Percentiles rank a stretch among this genome's conserved stretches.
Evolutionary conservation across 2,888 invertebrate species (phyloP).

Genomic region (Athalia rosae): DNA sequence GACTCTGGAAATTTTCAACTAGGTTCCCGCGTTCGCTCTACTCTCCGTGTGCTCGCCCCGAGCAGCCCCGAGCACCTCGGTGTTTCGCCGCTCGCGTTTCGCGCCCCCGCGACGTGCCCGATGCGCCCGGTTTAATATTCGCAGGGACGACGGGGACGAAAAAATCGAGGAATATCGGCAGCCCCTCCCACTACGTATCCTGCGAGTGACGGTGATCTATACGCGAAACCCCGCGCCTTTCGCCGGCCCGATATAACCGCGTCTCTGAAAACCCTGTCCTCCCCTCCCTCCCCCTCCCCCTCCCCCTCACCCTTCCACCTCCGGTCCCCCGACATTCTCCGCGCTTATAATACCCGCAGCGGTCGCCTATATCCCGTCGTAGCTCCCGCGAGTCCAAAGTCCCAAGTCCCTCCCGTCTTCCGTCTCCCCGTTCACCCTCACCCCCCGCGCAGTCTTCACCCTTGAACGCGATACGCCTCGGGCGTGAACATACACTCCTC

Average conservation of each 20-base stretch:
- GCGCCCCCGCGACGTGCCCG: slow-evolving; percentile 20
- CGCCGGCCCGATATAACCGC: too few relatives aligned
- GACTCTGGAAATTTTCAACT: slow-evolving; percentile 65
- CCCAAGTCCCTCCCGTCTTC: slow-evolving; percentile 60
- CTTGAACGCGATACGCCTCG: slow-evolving; percentile 8
- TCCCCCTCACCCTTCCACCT: slow-evolving; percentile 61
- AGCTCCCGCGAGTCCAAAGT: not conserved
- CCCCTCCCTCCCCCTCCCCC: slow-evolving; percentile 56
- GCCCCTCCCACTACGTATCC: slow-evolving; percentile 30
- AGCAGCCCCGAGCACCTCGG: not conserved
- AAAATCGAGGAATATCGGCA: slow-evolving; percentile 32
- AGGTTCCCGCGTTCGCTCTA: slow-evolving; percentile 54
- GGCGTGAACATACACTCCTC: slow-evolving; percentile 36
- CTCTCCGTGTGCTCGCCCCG: slow-evolving; percentile 1
- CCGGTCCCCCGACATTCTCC: slow-evolving; percentile 17
- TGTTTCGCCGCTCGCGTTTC: not conserved
- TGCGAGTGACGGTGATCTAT: slow-evolving; percentile 57
- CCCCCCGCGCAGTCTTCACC: slow-evolving; percentile 38
- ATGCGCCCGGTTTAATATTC: slow-evolving; percentile 56
- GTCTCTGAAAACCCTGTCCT: not conserved
- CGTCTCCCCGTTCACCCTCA: slow-evolving; percentile 17
- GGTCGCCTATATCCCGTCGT: not conserved
- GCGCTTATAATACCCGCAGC: not conserved
- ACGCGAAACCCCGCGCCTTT: not conserved
- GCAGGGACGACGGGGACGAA: slow-evolving; percentile 36